Percentiles rank a stretch among this genome's conserved stretches.
These are phyloP conservation scores for Diplodus puntazzo DNA, from an alignment of 2,797 vertebrate species.

Conservation along the genomic window DNA sequence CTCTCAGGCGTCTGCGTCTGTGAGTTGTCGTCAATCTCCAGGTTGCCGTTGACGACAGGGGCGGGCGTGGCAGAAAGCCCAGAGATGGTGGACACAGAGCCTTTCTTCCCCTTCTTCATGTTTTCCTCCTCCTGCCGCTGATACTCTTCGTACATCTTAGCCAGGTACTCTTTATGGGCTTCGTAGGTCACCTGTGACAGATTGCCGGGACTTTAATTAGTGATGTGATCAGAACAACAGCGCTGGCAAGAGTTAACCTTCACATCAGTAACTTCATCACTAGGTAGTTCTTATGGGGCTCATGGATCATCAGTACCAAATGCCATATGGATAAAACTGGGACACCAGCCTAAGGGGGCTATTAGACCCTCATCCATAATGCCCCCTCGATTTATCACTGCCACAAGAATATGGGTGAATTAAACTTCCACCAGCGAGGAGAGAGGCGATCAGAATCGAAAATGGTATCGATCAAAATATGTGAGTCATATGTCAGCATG, in stretches of 20 bases:
- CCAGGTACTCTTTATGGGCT: conserved; percentile 98
- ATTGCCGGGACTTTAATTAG: conserved; percentile 24
- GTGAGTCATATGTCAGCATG: conserved; percentile 88
- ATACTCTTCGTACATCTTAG: conserved; percentile 99
- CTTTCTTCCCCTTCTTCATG: conserved; percentile 99
- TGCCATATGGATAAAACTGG: conserved; percentile 47
- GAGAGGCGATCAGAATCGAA: conserved; percentile 16
- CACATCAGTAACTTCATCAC: conserved; percentile 46
- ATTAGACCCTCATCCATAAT: conserved; percentile 49
- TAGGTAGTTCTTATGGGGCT: conserved; percentile 11
- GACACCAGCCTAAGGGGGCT: conserved; percentile 32
- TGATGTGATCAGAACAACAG: conserved; percentile 39
- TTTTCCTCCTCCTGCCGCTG: conserved; percentile 99
- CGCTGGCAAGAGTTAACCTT: conserved; percentile 32
- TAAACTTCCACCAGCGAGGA: conserved; percentile 19
- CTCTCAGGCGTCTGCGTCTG: conserved; percentile 98
- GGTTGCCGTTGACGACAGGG: conserved; percentile 92
- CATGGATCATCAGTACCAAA: conserved; percentile 46
- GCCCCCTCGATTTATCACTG: not conserved
- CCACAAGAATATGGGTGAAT: conserved; percentile 1
- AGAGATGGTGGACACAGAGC: conserved; percentile 98
- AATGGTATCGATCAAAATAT: not conserved
- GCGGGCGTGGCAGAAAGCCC: conserved; percentile 94
- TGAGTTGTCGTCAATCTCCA: conserved; percentile 97
- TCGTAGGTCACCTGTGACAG: conserved; percentile 95